These are phyloP conservation scores for Latheticus oryzae DNA, from an alignment of 2,888 invertebrate genomes.

Conservation along the genomic window DNA sequence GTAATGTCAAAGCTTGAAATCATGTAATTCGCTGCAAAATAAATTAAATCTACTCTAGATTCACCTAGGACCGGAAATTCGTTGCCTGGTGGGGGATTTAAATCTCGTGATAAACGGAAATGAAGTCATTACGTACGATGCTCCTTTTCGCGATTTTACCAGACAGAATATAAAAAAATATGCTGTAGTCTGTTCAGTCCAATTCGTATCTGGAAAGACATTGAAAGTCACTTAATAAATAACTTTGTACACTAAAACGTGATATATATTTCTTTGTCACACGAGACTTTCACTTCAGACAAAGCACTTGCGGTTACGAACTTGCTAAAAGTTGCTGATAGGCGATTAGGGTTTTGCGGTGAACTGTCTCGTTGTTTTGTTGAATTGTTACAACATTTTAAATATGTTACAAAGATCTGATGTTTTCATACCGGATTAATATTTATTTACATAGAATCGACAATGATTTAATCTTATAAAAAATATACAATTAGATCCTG, in stretches of 20 bases:
- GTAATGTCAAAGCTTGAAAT: slow-evolving; percentile 11
- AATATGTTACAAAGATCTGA: too few relatives aligned
- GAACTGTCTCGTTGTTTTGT: background rate
- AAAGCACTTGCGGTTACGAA: slow-evolving; percentile 8
- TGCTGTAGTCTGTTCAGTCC: slow-evolving; percentile 11
- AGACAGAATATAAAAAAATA: slow-evolving; percentile 16
- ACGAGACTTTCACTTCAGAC: slow-evolving; percentile 14
- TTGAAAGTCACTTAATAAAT: slow-evolving; percentile 23
- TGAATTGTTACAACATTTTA: slow-evolving; percentile 11
- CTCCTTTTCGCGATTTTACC: slow-evolving; percentile 15
- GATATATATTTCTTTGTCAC: slow-evolving; percentile 11
- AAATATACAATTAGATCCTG: too few relatives aligned
- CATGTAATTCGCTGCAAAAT: slow-evolving; percentile 12
- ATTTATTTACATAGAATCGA: too few relatives aligned
- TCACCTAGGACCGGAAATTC: slow-evolving; percentile 12
- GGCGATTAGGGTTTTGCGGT: slow-evolving; percentile 17
- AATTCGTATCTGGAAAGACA: slow-evolving; percentile 16
- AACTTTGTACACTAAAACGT: slow-evolving; percentile 14
- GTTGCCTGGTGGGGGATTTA: slow-evolving; percentile 14
- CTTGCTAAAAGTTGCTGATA: slow-evolving; percentile 14
- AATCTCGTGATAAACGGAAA: slow-evolving; percentile 21
- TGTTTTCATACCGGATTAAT: too few relatives aligned
- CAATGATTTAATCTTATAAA: too few relatives aligned
- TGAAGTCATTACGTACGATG: slow-evolving; percentile 13
- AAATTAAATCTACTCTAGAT: slow-evolving; percentile 23